A percentile compares a stretch with the other conserved stretches of the same genome.
Evolutionary conservation across 2,888 invertebrate genomes (phyloP).

Genomic region (Drosophila planitibia): DNA sequence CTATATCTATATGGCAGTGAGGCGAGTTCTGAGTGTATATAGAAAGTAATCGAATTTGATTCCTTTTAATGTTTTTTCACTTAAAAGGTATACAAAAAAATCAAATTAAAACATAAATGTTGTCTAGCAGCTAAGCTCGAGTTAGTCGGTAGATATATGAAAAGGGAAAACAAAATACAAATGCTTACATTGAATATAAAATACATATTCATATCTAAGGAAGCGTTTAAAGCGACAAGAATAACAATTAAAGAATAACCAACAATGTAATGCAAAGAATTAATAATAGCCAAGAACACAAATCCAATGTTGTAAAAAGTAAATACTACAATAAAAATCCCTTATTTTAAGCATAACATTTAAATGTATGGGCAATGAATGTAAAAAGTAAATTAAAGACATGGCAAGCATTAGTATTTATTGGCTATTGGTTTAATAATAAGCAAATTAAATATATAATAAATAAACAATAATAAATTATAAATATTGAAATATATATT

Average conservation of each 20-base stretch:
- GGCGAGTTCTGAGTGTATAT: slow-evolving; percentile 52
- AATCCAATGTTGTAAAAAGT: slow-evolving; percentile 58
- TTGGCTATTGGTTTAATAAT: slow-evolving; percentile 55
- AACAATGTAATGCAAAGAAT: slow-evolving; percentile 20
- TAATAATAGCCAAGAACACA: slow-evolving; percentile 24
- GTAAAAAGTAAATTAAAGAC: slow-evolving; percentile 61
- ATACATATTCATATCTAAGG: slow-evolving; percentile 66
- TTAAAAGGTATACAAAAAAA: slow-evolving; percentile 24
- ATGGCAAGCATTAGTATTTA: slow-evolving; percentile 48
- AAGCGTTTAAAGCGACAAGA: slow-evolving; percentile 28
- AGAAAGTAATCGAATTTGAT: slow-evolving; percentile 28
- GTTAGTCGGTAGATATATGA: slow-evolving; percentile 22
- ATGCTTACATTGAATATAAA: slow-evolving; percentile 65
- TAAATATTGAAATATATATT: slow-evolving; percentile 35
- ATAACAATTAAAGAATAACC: slow-evolving; percentile 30
- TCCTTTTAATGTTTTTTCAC: slow-evolving; percentile 31
- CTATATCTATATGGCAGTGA: slow-evolving; percentile 15
- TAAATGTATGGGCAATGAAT: slow-evolving; percentile 37
- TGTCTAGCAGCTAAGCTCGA: slow-evolving; percentile 46
- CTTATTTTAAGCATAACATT: slow-evolving; percentile 38
- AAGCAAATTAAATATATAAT: slow-evolving; percentile 55
- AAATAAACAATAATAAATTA: slow-evolving; percentile 75
- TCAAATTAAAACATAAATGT: slow-evolving; percentile 46
- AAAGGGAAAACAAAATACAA: slow-evolving; percentile 6
- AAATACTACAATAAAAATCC: slow-evolving; percentile 36